Evolutionary conservation across 2,797 vertebrate genomes (phyloP).

Genomic region (Capromys pilorides): DNA sequence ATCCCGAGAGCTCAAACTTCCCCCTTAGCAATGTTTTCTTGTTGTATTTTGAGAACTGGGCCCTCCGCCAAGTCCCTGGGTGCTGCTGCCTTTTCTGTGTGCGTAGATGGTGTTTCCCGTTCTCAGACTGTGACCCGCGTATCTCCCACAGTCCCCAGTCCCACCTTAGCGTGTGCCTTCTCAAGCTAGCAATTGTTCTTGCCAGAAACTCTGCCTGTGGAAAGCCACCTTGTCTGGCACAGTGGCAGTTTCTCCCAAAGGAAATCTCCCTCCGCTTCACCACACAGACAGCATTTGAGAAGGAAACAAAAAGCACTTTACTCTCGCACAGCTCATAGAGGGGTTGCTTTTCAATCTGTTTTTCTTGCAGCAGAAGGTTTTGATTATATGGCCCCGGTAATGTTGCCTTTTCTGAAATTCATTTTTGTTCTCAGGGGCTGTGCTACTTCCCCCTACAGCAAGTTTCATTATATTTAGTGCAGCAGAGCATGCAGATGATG

Average conservation of each 20-base stretch:
- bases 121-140: neutral
- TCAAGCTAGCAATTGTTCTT: neutral
- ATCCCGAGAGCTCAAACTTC: neutral
- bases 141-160: neutral
- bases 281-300: slow-evolving; percentile 6
- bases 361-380: slow-evolving; percentile 34
- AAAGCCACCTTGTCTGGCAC: neutral
- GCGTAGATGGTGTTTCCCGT: neutral
- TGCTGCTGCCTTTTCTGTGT: neutral
- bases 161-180: neutral
- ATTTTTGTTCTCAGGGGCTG: slow-evolving; percentile 52
- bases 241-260: neutral
- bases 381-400: slow-evolving; percentile 33
- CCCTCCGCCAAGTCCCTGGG: accelerated
- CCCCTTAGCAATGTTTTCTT: neutral
- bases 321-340: slow-evolving; percentile 37
- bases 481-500: neutral
- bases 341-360: slow-evolving; percentile 61
- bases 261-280: neutral
- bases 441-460: neutral
- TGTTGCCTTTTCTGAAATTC: slow-evolving; percentile 65
- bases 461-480: slow-evolving; percentile 41
- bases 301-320: neutral
- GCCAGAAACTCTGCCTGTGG: neutral
- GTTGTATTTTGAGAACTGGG: accelerated